These are phyloP conservation scores for Polymixis lichenea DNA, from an alignment of 2,888 invertebrate genomes.

Conservation along the genomic window DNA sequence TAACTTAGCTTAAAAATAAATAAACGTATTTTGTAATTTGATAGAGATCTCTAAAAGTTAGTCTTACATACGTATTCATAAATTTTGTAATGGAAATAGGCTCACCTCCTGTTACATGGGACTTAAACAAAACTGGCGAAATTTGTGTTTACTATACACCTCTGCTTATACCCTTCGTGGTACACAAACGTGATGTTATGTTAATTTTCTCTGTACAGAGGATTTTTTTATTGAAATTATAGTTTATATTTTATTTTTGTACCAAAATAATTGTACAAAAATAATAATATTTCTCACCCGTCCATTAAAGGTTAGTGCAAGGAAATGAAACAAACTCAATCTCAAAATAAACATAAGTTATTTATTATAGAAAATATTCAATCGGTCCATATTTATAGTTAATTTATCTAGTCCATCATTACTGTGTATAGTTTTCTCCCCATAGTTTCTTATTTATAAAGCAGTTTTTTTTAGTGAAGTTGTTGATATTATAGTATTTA, in stretches of 20 bases:
- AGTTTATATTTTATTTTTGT: slow-evolving; percentile 7
- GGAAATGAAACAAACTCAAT: not conserved
- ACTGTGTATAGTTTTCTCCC: slow-evolving; percentile 1
- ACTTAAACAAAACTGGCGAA: not conserved
- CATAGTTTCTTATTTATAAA: slow-evolving; percentile 5
- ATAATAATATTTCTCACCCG: slow-evolving; percentile 24
- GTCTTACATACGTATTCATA: slow-evolving; percentile 23
- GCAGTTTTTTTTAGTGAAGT: not conserved
- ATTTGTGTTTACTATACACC: too few species aligned
- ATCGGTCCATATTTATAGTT: slow-evolving; percentile 6
- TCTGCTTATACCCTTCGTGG: not conserved
- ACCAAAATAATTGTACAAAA: slow-evolving; percentile 3
- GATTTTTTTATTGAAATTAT: slow-evolving; percentile 8
- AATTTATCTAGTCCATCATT: slow-evolving; percentile 36
- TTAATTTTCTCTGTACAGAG: not conserved
- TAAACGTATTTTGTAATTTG: slow-evolving; percentile 60
- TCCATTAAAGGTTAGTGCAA: slow-evolving; percentile 50
- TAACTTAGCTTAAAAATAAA: slow-evolving; percentile 61
- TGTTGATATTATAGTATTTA: slow-evolving; percentile 18
- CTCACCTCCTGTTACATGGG: not conserved
- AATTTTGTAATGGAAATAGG: not conserved
- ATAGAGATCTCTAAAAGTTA: slow-evolving; percentile 19
- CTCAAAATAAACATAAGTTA: slow-evolving; percentile 18
- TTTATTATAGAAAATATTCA: not conserved
- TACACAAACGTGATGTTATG: not conserved